phyloP scores from a whole-genome alignment of 1,140 invertebrate genomes.

The Trinorchestia longiramus region DNA sequence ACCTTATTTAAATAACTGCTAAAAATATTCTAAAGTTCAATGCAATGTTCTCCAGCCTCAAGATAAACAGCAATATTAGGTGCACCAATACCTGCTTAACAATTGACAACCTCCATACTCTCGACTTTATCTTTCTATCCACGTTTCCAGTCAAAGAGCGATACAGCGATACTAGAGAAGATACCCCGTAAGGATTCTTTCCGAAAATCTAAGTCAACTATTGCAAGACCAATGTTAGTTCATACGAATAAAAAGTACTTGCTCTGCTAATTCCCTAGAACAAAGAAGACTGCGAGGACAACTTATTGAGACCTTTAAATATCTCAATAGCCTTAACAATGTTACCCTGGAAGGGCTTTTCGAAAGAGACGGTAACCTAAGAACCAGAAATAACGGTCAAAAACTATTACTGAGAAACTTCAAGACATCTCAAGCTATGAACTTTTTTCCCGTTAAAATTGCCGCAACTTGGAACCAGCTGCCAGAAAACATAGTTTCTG shows the following conservation, averaged over 20 bases:
- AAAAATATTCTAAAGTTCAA: neutral
- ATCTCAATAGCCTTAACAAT: too few species aligned
- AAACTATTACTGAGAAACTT: too few species aligned
- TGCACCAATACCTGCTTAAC: neutral
- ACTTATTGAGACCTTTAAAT: too few species aligned
- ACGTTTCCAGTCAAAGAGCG: neutral
- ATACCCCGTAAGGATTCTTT: neutral
- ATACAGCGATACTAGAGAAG: neutral
- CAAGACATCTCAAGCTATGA: too few species aligned
- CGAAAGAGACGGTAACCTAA: too few species aligned
- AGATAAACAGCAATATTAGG: neutral
- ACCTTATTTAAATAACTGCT: neutral
- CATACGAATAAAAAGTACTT: neutral
- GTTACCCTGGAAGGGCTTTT: too few species aligned
- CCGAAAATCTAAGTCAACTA: neutral
- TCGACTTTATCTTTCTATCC: neutral
- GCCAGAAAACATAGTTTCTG: too few species aligned
- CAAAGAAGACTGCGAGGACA: too few species aligned
- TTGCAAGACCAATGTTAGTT: neutral
- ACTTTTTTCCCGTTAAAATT: too few species aligned
- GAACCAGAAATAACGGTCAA: too few species aligned
- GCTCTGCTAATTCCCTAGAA: too few species aligned
- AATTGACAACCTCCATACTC: neutral
- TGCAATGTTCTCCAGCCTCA: neutral
- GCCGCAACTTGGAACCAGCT: too few species aligned